Evolutionary conservation across 2,888 invertebrate species (phyloP).

Genomic region (Lagria hirta): DNA sequence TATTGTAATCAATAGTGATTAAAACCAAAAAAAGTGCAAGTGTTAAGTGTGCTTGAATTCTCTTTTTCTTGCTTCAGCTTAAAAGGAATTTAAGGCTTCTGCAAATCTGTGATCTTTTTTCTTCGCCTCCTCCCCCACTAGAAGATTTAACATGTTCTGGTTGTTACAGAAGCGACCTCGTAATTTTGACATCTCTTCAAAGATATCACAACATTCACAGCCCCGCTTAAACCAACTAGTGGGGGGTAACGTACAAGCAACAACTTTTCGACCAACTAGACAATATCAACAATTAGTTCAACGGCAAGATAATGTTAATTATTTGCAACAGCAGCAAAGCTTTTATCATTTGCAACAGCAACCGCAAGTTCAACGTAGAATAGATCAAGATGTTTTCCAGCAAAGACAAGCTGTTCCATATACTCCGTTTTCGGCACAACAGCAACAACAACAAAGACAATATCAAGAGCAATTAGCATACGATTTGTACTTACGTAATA

Average conservation of each 20-base stretch:
- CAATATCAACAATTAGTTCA: constrained; percentile 28
- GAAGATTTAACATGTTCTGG: constrained; percentile 37
- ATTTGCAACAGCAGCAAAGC: constrained; percentile 34
- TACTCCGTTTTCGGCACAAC: too few relatives aligned
- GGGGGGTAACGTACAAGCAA: constrained; percentile 52
- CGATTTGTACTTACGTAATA: constrained; percentile 40
- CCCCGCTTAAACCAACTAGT: constrained; percentile 43
- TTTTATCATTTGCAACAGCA: constrained; percentile 30
- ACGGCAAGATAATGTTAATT: constrained; percentile 10
- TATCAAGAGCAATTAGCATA: constrained; percentile 38
- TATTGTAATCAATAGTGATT: too few relatives aligned
- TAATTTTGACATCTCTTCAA: constrained; percentile 39
- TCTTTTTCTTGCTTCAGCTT: too few relatives aligned
- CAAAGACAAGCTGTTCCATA: constrained; percentile 38
- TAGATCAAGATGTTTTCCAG: constrained; percentile 20
- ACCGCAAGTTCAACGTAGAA: constrained; percentile 21
- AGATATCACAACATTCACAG: constrained; percentile 41
- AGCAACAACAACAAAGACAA: constrained; percentile 37
- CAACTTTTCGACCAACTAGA: constrained; percentile 52
- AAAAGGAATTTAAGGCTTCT: constrained; percentile 7
- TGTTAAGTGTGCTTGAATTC: not conserved
- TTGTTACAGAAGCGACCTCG: constrained; percentile 53
- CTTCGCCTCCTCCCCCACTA: constrained; percentile 18
- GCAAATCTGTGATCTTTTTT: constrained; percentile 13
- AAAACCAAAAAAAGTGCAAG: too few relatives aligned